phyloP scores from a whole-genome alignment of 2,113 vertebrate species.

The Abramis brama region DNA sequence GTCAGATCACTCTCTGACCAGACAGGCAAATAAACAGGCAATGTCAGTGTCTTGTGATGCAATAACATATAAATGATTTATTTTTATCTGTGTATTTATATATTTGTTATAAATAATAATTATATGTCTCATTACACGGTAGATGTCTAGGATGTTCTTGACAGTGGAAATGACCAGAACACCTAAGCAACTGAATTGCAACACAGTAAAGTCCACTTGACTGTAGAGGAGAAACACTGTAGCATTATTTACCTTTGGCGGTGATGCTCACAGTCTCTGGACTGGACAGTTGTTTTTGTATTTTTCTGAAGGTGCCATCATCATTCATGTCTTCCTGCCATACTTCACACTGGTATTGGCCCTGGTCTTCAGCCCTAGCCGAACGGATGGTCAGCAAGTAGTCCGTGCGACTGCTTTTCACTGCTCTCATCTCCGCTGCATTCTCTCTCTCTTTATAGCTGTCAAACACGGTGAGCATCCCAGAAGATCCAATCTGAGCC shows the following conservation, averaged over 20 bases:
- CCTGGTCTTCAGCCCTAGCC: slow-evolving; percentile 73
- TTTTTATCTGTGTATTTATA: no score
- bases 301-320: slow-evolving; percentile 61
- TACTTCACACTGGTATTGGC: slow-evolving; percentile 77
- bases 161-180: no score
- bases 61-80: no score
- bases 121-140: no score
- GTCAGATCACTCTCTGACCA: slow-evolving; percentile 74
- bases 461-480: slow-evolving; percentile 65
- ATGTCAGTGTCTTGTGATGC: neutral
- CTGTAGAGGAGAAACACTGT: neutral
- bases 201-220: neutral
- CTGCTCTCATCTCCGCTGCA: slow-evolving; percentile 72
- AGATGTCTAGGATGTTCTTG: no score
- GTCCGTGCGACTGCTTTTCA: slow-evolving; percentile 65
- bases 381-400: slow-evolving; percentile 76
- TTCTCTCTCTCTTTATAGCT: slow-evolving; percentile 65
- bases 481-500: slow-evolving; percentile 73
- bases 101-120: no score
- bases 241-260: slow-evolving; percentile 64
- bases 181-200: no score
- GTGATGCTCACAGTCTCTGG: slow-evolving; percentile 58
- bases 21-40: neutral
- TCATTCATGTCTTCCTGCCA: slow-evolving; percentile 66
- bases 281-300: slow-evolving; percentile 60